Conservation (phyloP, 2,888 invertebrate genomes). For the Ophioninae sp. region DNA sequence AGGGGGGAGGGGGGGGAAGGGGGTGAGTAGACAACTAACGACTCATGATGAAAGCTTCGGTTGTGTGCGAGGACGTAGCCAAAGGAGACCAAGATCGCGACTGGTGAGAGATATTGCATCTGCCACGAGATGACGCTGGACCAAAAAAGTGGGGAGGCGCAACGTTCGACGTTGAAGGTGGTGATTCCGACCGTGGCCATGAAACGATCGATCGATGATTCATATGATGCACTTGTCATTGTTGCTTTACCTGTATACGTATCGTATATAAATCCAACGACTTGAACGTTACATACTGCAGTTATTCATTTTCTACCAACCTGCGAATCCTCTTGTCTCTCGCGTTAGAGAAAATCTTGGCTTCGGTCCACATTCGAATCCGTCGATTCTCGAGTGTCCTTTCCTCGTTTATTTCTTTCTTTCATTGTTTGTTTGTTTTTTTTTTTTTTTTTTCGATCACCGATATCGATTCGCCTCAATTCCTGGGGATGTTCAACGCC, state of each 20-base stretch:
- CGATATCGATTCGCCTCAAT: neutral
- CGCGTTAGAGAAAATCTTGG: conserved; percentile 18
- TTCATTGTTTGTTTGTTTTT: conserved; percentile 20
- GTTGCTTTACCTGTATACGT: conserved; percentile 24
- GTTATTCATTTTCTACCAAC: conserved; percentile 50
- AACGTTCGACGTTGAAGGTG: conserved; percentile 30
- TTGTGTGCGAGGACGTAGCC: conserved; percentile 15
- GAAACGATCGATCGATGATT: conserved; percentile 58
- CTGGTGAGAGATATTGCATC: conserved; percentile 21
- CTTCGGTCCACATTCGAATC: neutral
- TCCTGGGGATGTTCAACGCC: neutral
- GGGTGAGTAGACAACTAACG: neutral
- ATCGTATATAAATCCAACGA: conserved; percentile 53
- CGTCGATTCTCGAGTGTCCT: conserved; percentile 5
- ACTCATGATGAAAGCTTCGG: neutral
- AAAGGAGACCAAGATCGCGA: conserved; percentile 26
- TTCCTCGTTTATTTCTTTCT: neutral
- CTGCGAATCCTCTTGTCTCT: conserved; percentile 19
- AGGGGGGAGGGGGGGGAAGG: neutral
- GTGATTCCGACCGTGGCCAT: conserved; percentile 57
- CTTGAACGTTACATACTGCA: conserved; percentile 33
- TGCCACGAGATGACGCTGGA: neutral
- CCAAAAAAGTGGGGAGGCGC: conserved; percentile 32
- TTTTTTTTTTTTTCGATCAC: neutral
- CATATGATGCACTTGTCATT: conserved; percentile 41